Evolutionary conservation across 1,140 invertebrate species (phyloP), one percentile per base, ranked within the genome.

Genomic region (Drosophila bipectinata): DNA sequence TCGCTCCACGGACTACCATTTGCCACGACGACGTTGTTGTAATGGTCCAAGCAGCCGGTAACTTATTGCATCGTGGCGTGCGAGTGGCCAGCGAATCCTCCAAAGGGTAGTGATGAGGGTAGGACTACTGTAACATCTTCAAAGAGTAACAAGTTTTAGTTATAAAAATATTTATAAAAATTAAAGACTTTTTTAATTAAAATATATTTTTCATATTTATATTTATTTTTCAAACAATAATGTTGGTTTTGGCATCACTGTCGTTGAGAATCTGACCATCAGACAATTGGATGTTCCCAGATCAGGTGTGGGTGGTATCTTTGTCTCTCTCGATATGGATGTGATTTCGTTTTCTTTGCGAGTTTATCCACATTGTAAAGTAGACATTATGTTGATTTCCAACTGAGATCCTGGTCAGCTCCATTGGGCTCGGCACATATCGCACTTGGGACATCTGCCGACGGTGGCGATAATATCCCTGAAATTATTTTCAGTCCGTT

Each of bases 281-380:
- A 57, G 63, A 69, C 67, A 71, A 71, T 71, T 77, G 83, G 61
- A 68, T 63, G 62, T 24, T 53, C 37, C 15, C 61, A 47, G 69
- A 54, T 37, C 49, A 47, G 45, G 58, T 67, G 58, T 26, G 24
- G 47, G 32, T 10, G 18, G 41, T 44, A 44, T 44, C 30, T 8
- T 8, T 48, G 8, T 26, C 24, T 9, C 12, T 39, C 51, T 63
- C 81, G 63, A 83, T 87, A 88, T 83, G 83, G 61, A 83, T 88
- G 83, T 88, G 83, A 87, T 83, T 88, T 87, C 60, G 72, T 88
- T 88, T 72, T 88, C 67, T 64, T 74, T 55, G 68, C 64, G 62
- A 82, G 75, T 83, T 83, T 88, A 88, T 87, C 75, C 83, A 79
- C 83, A 88, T 79, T 87, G 83, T 87, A 87, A 87, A 87, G 83